Base-by-base conservation (phyloP, 2,797 vertebrate genomes). In the Hylomyscus alleni region DNA sequence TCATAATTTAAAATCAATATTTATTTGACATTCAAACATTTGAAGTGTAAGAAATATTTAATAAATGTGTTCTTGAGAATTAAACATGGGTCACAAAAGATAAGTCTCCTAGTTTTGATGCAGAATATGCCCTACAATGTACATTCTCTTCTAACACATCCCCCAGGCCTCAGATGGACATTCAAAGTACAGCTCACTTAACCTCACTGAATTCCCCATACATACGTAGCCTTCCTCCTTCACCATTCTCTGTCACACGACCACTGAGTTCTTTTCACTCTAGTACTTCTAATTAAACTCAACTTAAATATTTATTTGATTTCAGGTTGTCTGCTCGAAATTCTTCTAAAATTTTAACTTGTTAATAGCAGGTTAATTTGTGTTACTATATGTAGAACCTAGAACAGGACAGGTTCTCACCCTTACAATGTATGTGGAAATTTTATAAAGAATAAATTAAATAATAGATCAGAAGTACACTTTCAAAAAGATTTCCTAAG, bases 401-500 rank as follows among this genome's bases (percentile, higher is more conserved):
- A 81, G 15, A 89, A 60, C 6, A 83, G 4, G 56, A 73, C 9
- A 78, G 7, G 40, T 1, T 13, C 73, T 92, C 75, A 56, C 15
- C 34, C 6, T 34, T 31, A 65, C 1, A 47, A 50, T 0, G 6
- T 31, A 77, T 6, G 90, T 37, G 62, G n/a, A 69, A 82, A 76
- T 89, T 82, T 60, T 50, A 52, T 86, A 10, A 85, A 12, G 15
- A 96, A 89, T 76, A 93, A 91, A 90, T 83, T n/a, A 91, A 94
- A 83, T 26, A 40, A 37, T 34, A 22, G 58, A 65, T 87, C 87
- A 65, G 1, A 91, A 89, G 47, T 24, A 62, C 1, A 90, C 0
- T 44, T 92, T n/a, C n/a, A 67, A 2, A 9, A 80, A 94, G n/a
- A n/a, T n/a, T 88, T 92, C 12, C 29, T 73, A 29, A 89, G 11